A percentile compares a stretch with the other conserved stretches of the same genome.
These are phyloP conservation scores for Lithobates sylvaticus DNA, from an alignment of 2,797 vertebrate genomes.

Conservation along the genomic window DNA sequence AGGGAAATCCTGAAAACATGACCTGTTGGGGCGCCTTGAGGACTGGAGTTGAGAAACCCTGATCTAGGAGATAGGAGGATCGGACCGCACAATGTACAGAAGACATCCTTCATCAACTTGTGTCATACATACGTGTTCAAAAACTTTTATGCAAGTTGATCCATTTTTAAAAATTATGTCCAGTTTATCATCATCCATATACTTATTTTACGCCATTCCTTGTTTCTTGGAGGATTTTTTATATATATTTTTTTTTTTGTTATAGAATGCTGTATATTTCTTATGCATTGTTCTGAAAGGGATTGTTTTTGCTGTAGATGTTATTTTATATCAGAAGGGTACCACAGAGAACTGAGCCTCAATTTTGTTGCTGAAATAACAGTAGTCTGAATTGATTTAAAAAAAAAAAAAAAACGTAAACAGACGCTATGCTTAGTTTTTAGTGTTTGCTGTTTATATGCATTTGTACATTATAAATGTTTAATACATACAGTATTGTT, in stretches of 20 bases:
- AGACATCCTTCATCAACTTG: not conserved
- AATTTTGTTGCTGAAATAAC: slow-evolving; percentile 11
- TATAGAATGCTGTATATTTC: slow-evolving; percentile 27
- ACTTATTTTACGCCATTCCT: slow-evolving; percentile 2
- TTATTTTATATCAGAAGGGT: slow-evolving; percentile 8
- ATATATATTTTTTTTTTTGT: slow-evolving; percentile 6
- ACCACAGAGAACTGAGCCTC: slow-evolving; percentile 15
- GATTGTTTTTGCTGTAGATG: slow-evolving; percentile 21
- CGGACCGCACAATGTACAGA: slow-evolving; percentile 32
- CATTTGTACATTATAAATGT: slow-evolving; percentile 68
- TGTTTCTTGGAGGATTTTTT: slow-evolving; percentile 14
- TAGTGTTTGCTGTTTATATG: slow-evolving; percentile 40
- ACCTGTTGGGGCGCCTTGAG: no score
- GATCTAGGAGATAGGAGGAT: slow-evolving; percentile 10
- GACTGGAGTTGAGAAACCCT: no score
- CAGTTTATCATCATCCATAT: not conserved
- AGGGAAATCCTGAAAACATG: no score
- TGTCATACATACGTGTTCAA: not conserved
- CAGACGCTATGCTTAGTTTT: not conserved
- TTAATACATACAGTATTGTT: not conserved
- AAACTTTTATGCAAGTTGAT: not conserved
- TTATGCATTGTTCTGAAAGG: slow-evolving; percentile 30
- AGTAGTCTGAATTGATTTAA: slow-evolving; percentile 8
- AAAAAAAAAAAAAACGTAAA: slow-evolving; percentile 16
- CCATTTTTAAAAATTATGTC: not conserved